Evolutionary conservation across 2,888 invertebrate species (phyloP), one percentile per base, ranked within the genome.

Genomic region (Patella depressa): DNA sequence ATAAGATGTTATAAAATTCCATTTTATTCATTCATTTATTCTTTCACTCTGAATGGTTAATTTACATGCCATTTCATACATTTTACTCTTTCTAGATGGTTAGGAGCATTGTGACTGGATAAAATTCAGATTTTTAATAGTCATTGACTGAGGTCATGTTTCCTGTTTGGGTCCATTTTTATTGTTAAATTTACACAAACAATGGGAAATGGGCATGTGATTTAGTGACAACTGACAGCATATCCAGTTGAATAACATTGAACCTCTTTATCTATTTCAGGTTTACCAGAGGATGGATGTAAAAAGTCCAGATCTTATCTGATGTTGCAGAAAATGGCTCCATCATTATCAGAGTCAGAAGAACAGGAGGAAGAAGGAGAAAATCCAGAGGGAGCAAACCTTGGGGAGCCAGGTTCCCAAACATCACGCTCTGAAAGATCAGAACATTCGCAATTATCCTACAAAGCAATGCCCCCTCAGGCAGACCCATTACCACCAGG

Each of bases 381-480:
- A n/a, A 76, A 82, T 59, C 84, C 84, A 69, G 85, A 84, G 24
- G 59, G 79, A 15, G 79, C 80, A 15, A 79, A 77, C 11, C 82
- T 81, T 72, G 85, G 86, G 59, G 81, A 82, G 17, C 79, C 80
- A 11, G 74, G 82, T 11, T 77, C 81, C 53, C 54, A 72, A 53
- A 77, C 79, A 2, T 73, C 53, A 2, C 77, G 65, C 24, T 81
- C 82, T 15, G 81, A 79, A 24, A 79, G 82, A 71, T 89, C 89
- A 9, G 85, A 86, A 71, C 86, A 84, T n/a, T 89, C 89, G 9
- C 91, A 91, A 83, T 80, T 90, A 59, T 90, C 90, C 2, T 90
- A 90, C 84, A 86, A 87, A 77, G 85, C 88, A 54, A 83, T 91
- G 80, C 85, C 89, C n/a, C 90, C 91, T 1, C 87, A 90, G 78